These are phyloP conservation scores for Lacanobia oleracea DNA, from an alignment of 2,888 invertebrate species.

Conservation along the genomic window DNA sequence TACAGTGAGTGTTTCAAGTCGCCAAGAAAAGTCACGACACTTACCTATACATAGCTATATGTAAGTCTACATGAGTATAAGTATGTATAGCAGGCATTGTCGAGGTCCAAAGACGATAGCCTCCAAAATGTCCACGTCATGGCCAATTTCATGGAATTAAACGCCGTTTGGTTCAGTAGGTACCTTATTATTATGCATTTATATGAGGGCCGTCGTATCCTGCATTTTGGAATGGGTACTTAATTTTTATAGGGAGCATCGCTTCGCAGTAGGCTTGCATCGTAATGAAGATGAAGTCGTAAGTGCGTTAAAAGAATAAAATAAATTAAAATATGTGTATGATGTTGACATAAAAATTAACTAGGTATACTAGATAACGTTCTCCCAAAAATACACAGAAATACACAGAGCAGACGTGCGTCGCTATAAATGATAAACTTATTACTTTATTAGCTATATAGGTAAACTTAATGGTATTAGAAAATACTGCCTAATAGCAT, in stretches of 20 bases:
- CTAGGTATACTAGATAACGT: background rate
- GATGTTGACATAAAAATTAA: background rate
- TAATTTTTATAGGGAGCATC: slow-evolving; percentile 32
- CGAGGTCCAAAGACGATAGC: slow-evolving; percentile 74
- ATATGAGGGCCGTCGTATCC: slow-evolving; percentile 26
- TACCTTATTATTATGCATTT: slow-evolving; percentile 49
- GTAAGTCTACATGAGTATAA: slow-evolving; percentile 9
- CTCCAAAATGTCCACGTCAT: slow-evolving; percentile 74
- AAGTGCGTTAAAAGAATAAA: background rate
- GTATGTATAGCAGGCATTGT: slow-evolving; percentile 29
- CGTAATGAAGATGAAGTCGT: background rate
- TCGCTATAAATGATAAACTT: too few relatives aligned
- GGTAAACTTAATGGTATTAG: too few relatives aligned
- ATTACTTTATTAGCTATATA: too few relatives aligned
- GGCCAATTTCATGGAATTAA: slow-evolving; percentile 83
- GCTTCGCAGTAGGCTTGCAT: slow-evolving; percentile 8
- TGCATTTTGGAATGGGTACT: slow-evolving; percentile 31
- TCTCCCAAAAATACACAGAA: too few relatives aligned
- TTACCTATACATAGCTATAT: slow-evolving; percentile 42
- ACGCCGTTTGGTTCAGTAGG: slow-evolving; percentile 61
- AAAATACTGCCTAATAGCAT: too few relatives aligned
- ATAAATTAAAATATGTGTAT: too few relatives aligned
- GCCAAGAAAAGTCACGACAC: slow-evolving; percentile 67
- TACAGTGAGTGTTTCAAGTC: slow-evolving; percentile 63
- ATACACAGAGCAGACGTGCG: too few relatives aligned